phyloP scores from a whole-genome alignment of 2,113 vertebrate species.

The Menura novaehollandiae region DNA sequence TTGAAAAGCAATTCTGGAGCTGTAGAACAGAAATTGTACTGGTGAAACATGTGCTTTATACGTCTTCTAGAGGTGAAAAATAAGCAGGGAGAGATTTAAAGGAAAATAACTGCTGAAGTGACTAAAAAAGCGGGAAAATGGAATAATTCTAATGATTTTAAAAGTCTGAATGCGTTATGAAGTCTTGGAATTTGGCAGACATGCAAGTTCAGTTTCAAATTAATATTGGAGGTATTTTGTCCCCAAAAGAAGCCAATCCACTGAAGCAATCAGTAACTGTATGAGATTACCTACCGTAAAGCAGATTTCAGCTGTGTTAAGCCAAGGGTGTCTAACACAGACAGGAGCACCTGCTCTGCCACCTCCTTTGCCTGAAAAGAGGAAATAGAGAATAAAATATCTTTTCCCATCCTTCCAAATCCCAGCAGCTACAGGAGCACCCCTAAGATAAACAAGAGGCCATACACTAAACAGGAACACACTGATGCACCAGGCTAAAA shows the following conservation, averaged over 20 bases:
- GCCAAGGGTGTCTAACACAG: slow-evolving; percentile 73
- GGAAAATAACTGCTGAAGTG: neutral
- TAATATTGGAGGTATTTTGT: fast-evolving
- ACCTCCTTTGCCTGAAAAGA: slow-evolving; percentile 82
- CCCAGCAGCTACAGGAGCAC: neutral
- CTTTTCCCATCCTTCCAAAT: neutral
- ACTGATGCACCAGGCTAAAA: slow-evolving; percentile 39
- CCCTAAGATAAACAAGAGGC: neutral
- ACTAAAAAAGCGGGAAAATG: neutral
- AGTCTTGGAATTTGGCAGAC: neutral
- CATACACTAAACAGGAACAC: neutral
- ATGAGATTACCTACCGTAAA: slow-evolving; percentile 74
- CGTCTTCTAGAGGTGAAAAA: neutral
- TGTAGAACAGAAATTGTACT: slow-evolving; percentile 37
- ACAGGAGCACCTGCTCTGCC: slow-evolving; percentile 81
- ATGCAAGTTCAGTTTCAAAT: neutral
- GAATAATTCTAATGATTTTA: neutral
- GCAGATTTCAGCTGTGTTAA: slow-evolving; percentile 77
- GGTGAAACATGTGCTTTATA: neutral
- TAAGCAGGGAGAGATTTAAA: neutral
- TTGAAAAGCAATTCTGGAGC: slow-evolving; percentile 85
- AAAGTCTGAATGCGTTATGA: neutral
- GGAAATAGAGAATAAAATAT: neutral
- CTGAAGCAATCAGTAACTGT: neutral
- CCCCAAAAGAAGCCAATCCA: neutral